Conservation (phyloP, 1,140 invertebrate genomes). For the Ceratitis capitata region DNA sequence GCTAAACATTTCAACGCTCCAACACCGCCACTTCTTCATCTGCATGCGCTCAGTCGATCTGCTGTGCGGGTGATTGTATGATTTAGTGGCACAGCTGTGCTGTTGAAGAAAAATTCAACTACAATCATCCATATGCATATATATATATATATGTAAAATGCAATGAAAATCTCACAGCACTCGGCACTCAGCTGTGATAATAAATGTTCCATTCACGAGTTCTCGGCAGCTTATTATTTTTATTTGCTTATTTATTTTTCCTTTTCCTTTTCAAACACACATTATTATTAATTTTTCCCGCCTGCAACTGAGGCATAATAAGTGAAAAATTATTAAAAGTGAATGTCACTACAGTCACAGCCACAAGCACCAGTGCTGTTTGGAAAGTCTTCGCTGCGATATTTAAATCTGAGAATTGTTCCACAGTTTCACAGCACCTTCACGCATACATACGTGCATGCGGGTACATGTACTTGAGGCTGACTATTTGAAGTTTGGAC, state of each 20-base stretch:
- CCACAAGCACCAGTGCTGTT: neutral
- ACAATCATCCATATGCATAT: too few species aligned
- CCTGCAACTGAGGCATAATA: neutral
- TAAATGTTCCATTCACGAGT: neutral
- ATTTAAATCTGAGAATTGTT: neutral
- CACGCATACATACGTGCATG: neutral
- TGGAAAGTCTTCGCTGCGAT: neutral
- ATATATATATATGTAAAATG: neutral
- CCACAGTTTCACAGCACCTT: neutral
- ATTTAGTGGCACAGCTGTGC: conserved; percentile 19
- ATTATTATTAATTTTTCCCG: conserved; percentile 21
- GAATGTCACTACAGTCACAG: neutral
- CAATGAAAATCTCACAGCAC: neutral
- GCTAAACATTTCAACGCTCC: neutral
- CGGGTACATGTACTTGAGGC: neutral
- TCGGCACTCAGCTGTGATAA: neutral
- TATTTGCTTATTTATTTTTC: too few species aligned
- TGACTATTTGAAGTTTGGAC: neutral
- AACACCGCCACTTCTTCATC: neutral
- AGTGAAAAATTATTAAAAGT: conserved; percentile 32
- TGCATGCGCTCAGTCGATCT: neutral
- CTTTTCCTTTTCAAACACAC: neutral
- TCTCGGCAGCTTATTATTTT: conserved; percentile 1
- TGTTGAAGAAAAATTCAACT: neutral
- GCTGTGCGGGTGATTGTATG: conserved; percentile 5